These are phyloP conservation scores for Geodia barretti DNA, from an alignment of 37 sponge, comb jelly and placozoan species.

Conservation along the genomic window DNA sequence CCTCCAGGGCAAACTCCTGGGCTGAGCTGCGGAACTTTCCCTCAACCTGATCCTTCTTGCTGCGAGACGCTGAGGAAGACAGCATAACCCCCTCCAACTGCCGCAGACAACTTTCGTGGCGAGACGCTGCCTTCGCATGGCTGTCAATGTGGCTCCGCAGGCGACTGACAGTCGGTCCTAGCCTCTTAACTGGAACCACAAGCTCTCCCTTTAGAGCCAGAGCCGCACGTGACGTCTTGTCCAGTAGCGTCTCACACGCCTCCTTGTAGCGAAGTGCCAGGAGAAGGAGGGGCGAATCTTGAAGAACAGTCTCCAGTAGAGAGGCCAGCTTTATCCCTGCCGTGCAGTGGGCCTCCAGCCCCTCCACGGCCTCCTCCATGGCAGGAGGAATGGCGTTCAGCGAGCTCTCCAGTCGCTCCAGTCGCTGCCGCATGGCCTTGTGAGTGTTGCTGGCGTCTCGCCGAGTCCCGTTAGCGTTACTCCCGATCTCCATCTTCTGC, in stretches of 20 bases:
- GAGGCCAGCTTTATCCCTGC: conserved; percentile 50
- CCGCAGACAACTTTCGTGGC: conserved; percentile 42
- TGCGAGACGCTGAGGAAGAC: conserved; percentile 7
- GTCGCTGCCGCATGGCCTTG: conserved; percentile 31
- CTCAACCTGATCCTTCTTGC: conserved; percentile 67
- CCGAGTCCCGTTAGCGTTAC: not conserved
- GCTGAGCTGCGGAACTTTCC: conserved; percentile 41
- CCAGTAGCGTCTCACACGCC: conserved; percentile 47
- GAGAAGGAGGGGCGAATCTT: conserved; percentile 57
- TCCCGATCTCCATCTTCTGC: not conserved
- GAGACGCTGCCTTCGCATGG: conserved; percentile 44
- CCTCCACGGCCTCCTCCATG: conserved; percentile 35
- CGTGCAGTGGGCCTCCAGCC: conserved; percentile 30
- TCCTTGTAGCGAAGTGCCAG: conserved; percentile 56
- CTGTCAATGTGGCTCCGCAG: conserved; percentile 56
- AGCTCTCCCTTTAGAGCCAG: conserved; percentile 40
- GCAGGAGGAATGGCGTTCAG: conserved; percentile 50
- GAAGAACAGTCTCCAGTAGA: conserved; percentile 54
- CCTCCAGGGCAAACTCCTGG: conserved; percentile 56
- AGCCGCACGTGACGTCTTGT: conserved; percentile 36
- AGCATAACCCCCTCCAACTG: conserved; percentile 34
- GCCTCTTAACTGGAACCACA: conserved; percentile 38
- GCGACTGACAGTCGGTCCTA: conserved; percentile 38
- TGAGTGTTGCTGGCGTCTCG: conserved; percentile 11
- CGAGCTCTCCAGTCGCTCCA: conserved; percentile 54